phyloP scores from a whole-genome alignment of 2,888 invertebrate genomes.

The Athrips mouffetella region DNA sequence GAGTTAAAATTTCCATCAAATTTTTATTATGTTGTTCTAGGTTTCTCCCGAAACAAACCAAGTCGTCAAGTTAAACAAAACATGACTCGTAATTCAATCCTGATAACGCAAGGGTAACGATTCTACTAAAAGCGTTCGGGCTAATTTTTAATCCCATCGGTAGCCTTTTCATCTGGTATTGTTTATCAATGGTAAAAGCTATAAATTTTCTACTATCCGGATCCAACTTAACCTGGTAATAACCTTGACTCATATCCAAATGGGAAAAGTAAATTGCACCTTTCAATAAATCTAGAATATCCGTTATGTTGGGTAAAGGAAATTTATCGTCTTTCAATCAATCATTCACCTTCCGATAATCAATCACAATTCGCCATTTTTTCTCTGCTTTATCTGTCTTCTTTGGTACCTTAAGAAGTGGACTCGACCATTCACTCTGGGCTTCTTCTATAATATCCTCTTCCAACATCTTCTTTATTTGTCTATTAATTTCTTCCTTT shows the following conservation, averaged over 20 bases:
- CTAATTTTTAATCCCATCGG: background rate
- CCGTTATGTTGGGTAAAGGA: constrained; percentile 9
- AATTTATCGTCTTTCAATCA: constrained; percentile 16
- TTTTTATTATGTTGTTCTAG: background rate
- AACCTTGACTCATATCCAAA: background rate
- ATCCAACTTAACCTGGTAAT: constrained; percentile 4
- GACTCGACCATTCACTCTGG: constrained; percentile 14
- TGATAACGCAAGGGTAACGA: background rate
- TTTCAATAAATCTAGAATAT: background rate
- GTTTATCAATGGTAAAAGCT: background rate
- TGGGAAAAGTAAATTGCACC: background rate
- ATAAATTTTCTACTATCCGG: background rate
- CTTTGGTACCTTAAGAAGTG: constrained; percentile 15
- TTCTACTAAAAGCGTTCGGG: background rate
- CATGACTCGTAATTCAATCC: background rate
- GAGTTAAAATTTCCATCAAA: background rate
- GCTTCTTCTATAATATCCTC: constrained; percentile 14
- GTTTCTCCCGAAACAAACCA: background rate
- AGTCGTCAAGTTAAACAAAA: background rate
- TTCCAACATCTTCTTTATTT: constrained; percentile 1
- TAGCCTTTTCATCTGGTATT: background rate
- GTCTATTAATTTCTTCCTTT: background rate
- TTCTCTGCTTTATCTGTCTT: constrained; percentile 9
- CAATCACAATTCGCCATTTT: constrained; percentile 17
- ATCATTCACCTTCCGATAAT: constrained; percentile 16